Conservation (phyloP, 2,113 vertebrate genomes). For the Eurypyga helias region DNA sequence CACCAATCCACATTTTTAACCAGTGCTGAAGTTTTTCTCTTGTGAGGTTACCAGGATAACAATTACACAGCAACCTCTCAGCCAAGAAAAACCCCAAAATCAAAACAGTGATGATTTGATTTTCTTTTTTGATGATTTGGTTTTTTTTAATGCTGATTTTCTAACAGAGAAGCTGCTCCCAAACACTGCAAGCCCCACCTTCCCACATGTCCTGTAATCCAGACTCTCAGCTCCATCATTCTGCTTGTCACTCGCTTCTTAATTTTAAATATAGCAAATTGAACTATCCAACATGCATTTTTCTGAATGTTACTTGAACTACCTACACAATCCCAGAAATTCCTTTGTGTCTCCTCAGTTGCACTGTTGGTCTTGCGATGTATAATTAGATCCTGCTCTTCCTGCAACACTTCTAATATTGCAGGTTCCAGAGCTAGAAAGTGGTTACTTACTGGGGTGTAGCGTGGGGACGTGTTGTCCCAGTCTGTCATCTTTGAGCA, state of each 20-base stretch:
- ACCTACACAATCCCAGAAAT: neutral
- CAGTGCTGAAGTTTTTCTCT: neutral
- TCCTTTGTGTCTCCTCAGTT: neutral
- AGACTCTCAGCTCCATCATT: neutral
- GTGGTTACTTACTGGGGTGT: conserved; percentile 92
- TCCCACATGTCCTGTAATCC: neutral
- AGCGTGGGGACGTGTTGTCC: conserved; percentile 96
- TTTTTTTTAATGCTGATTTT: neutral
- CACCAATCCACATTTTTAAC: neutral
- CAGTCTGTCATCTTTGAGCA: conserved; percentile 99
- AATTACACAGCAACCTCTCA: neutral
- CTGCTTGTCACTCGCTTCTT: neutral
- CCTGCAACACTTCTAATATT: neutral
- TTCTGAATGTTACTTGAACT: neutral
- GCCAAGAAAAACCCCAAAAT: neutral
- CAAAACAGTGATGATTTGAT: no score
- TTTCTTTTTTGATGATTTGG: no score
- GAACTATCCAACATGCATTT: neutral
- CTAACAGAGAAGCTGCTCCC: neutral
- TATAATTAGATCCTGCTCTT: neutral
- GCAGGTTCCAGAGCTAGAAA: neutral
- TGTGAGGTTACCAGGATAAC: neutral
- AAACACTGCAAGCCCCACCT: neutral
- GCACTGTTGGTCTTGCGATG: rapidly evolving
- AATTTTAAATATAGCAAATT: neutral